Base-by-base conservation (phyloP, 2,113 vertebrate species). In the Ammodramus savannarum region DNA sequence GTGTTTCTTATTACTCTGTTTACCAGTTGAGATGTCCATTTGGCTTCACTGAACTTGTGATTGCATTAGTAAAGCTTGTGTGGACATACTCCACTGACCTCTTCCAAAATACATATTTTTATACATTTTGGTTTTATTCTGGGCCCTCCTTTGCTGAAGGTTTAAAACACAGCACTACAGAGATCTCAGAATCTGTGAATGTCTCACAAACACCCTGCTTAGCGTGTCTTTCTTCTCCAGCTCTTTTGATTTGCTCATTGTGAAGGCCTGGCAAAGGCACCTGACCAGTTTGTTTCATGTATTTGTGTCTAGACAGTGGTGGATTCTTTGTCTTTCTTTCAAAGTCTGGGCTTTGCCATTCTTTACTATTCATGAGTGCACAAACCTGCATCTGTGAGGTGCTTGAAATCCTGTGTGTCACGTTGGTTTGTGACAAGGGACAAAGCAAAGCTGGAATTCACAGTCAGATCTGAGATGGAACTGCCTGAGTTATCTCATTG, bases 1-100 rank as follows among this genome's bases (percentile, higher is more conserved):
- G 66, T 91, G 87, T 91, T 95, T 94, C 66, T 93, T 86, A 87
- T 87, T 95, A 93, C 82, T 91, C 63, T 96, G 91, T 96, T 96
- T 96, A 96, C 80, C 67, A 88, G 39, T 85, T 34, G 71, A 92
- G 62, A 85, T 92, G 87, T 89, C 91, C 73, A 86, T 82, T 96
- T 95, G 83, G 87, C 86, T 97, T 96, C 80, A 83, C 44, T 92
- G 88, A 87, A 58, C 58, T 72, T 81, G 57, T 87, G 78, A 90
- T 90, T 81, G 61, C 73, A 63, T 91, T 94, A 92, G 22, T 78
- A 88, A 74, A 93, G 75, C 85, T 90, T 59, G 39, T 80, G 65
- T 95, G 74, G 72, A 52, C 34, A 10, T 66, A 81, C 44, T 91
- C 93, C 68, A 58, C 43, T 91, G 89, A 74, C 55, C 55, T 91